Base-by-base conservation (phyloP, 2,888 invertebrate genomes). In the Sminthurides aquaticus region DNA sequence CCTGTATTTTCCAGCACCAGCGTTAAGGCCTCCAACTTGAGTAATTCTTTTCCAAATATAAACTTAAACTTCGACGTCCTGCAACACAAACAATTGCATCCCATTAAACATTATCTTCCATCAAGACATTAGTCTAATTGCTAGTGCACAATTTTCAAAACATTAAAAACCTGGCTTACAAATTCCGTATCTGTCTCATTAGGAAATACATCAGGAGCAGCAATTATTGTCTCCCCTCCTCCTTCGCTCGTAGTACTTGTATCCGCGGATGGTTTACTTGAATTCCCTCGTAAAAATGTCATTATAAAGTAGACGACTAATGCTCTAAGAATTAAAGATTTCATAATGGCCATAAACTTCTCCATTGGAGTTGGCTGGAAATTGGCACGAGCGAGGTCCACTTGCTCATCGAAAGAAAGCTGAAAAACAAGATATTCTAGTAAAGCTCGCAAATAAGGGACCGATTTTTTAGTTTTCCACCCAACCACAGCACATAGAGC, bases 171-270 rank as follows among this genome's bases (percentile, higher is more conserved):
- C n/a, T n/a, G n/a, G n/a, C 73, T 71, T 77, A 83, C 83, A 79
- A 92, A 86, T 57, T 85, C 77, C 34, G 91, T 89, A 61, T 91
- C 92, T n/a, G n/a, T n/a, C n/a, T n/a, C n/a, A 80, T 92, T 92
- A 59, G 85, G 79, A 79, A 91, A 92, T 77, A 88, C 85, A 79
- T 94, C 93, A 75, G 84, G 80, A 8, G 87, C 85, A 49, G 84
- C 82, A 57, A 81, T 74, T 72, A 81, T 80, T 52, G 84, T 82
- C 56, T 81, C 75, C 70, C 81, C 80, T 48, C 77, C 68, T 24
- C 64, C 67, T 57, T 62, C 69, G 1, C 69, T 69, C 43, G 72
- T 75, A 2, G 62, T 57, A 11, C 62, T 57, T 2, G 63, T 63
- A 28, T n/a, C n/a, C 1, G 54, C 59, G 3, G 67, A 26, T 48